Conservation (phyloP, 2,797 vertebrate genomes). For the Galago senegalensis region DNA sequence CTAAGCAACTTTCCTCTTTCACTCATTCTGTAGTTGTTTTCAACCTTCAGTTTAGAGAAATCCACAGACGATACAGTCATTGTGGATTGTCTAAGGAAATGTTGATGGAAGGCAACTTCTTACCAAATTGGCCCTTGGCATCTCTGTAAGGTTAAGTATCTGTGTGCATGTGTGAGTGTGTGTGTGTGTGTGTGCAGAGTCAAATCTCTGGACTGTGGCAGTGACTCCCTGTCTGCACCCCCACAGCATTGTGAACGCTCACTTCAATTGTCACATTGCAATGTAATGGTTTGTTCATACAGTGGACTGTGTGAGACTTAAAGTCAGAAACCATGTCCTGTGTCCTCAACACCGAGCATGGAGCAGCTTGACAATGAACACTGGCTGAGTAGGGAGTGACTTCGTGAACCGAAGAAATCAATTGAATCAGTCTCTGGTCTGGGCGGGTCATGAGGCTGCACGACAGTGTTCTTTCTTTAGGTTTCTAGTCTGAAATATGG, state of each 20-base stretch:
- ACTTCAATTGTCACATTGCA: neutral
- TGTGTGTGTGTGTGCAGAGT: neutral
- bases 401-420: slow-evolving; percentile 1
- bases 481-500: neutral
- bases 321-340: neutral
- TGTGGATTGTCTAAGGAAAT: neutral
- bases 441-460: neutral
- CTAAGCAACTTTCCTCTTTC: neutral
- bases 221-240: neutral
- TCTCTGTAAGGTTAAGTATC: accelerated
- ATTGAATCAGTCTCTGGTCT: neutral
- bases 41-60: neutral
- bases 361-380: neutral
- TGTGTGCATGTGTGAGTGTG: accelerated
- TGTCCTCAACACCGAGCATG: neutral
- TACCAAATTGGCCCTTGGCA: neutral
- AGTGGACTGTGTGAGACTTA: neutral
- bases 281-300: neutral
- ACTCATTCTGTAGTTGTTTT: neutral
- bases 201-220: neutral
- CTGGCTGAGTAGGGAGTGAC: neutral
- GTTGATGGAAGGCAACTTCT: neutral
- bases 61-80: neutral
- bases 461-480: neutral
- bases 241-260: neutral